Evolutionary conservation across 2,113 vertebrate species (phyloP).

Genomic region (Aramus guarauna): DNA sequence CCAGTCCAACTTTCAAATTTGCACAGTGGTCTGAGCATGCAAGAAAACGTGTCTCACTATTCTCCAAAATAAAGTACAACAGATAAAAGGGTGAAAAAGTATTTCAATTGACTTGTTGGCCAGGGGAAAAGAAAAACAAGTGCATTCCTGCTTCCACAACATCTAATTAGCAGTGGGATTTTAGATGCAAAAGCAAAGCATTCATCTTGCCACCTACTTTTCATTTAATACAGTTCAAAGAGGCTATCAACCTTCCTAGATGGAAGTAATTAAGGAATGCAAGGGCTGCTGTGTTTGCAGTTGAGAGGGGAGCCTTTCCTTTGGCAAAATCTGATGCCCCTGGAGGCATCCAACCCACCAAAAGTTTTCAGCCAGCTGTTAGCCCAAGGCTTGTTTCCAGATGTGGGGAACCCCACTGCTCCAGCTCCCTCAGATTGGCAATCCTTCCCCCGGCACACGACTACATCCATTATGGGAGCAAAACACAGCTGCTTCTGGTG

Average conservation of each 20-base stretch:
- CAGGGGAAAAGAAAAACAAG: background rate
- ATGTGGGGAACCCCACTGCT: background rate
- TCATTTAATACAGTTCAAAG: background rate
- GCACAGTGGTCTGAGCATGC: background rate
- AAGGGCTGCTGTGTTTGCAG: background rate
- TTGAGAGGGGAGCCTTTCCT: background rate
- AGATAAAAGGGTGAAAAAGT: background rate
- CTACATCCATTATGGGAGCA: background rate
- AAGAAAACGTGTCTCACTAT: fast-evolving
- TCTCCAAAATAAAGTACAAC: background rate
- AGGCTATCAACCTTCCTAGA: background rate
- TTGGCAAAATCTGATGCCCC: background rate
- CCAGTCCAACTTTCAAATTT: background rate
- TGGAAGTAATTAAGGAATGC: conserved; percentile 1
- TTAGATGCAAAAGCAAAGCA: background rate
- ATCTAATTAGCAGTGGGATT: background rate
- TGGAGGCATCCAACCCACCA: background rate
- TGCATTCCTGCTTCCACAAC: background rate
- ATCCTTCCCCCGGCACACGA: background rate
- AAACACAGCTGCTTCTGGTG: background rate
- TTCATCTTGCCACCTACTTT: background rate
- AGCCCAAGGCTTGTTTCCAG: background rate
- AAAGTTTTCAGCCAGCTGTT: background rate
- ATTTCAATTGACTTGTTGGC: background rate
- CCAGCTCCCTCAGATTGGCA: background rate